phyloP scores from a whole-genome alignment of 2,888 invertebrate species.

The Xanthia icteritia region DNA sequence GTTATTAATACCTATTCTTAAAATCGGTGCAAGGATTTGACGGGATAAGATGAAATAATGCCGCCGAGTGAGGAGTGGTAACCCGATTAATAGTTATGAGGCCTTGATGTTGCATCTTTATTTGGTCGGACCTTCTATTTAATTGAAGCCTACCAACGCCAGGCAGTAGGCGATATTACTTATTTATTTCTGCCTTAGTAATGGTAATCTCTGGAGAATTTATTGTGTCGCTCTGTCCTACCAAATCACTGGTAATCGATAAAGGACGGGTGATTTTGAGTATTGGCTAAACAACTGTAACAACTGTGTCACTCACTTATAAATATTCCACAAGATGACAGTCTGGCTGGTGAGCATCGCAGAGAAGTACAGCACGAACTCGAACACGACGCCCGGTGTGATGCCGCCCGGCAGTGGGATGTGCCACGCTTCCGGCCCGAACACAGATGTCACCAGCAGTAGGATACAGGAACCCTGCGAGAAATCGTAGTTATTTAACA shows the following conservation, averaged over 20 bases:
- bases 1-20: neutral
- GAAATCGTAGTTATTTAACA: neutral
- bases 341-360: slow-evolving; percentile 96
- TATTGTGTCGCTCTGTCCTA: neutral
- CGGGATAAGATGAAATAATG: neutral
- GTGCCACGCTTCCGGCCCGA: slow-evolving; percentile 96
- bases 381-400: slow-evolving; percentile 95
- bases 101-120: neutral
- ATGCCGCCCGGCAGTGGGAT: slow-evolving; percentile 93
- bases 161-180: neutral
- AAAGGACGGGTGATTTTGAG: neutral
- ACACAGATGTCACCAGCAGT: slow-evolving; percentile 90
- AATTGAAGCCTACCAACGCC: neutral
- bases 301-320: slow-evolving; percentile 87
- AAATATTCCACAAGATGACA: slow-evolving; percentile 97
- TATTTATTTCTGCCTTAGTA: neutral
- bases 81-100: neutral
- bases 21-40: neutral
- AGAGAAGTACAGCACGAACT: slow-evolving; percentile 95
- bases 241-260: neutral
- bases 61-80: neutral
- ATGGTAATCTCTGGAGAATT: neutral
- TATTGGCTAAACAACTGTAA: neutral
- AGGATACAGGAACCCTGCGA: slow-evolving; percentile 90
- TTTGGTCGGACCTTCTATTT: neutral